Base-by-base conservation (phyloP, 2,888 invertebrate genomes). In the Heteromyza rotundicornis region DNA sequence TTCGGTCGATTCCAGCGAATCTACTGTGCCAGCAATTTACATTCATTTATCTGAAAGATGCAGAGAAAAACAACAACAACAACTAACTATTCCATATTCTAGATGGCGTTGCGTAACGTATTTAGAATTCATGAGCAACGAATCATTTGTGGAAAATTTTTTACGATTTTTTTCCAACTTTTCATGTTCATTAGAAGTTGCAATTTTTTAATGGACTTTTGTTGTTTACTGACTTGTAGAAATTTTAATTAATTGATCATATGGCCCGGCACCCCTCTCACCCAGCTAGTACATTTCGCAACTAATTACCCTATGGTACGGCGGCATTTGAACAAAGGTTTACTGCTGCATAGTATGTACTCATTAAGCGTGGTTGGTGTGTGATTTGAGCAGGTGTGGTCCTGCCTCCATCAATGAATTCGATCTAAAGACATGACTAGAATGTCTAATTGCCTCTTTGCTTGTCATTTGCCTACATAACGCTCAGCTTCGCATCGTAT, bases 171-270 rank as follows among this genome's bases (percentile, higher is more conserved):
- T 40, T 40, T 40, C n/a, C n/a, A 40, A n/a, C 3, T 40, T 40
- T 40, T 40, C 40, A 40, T 32, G 5, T 32, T 8, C 10, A 40
- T 8, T n/a, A 3, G 3, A 14, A 14, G 40, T n/a, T 40, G 40
- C n/a, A 14, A n/a, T 14, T 7, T 14, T 40, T 40, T 40, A 40
- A 40, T 40, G n/a, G n/a, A n/a, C 3, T 40, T 40, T 40, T n/a
- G n/a, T 40, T 40, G 40, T 40, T 40, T 40, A 22, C 40, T 32
- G 16, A 40, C 22, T 55, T 32, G 32, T 5, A 12, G 32, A 32
- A 32, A 8, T 32, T 32, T 32, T 44, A 22, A 55, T 36, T 55
- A 55, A 55, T 40, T 55, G 53, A 55, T 55, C 44, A 40, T 40
- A 55, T 55, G 44, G 2, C 14, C n/a, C 24, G 16, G n/a, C n/a